These are phyloP conservation scores for Agonopterix heracliana DNA, from an alignment of 2,888 invertebrate genomes.

Conservation along the genomic window DNA sequence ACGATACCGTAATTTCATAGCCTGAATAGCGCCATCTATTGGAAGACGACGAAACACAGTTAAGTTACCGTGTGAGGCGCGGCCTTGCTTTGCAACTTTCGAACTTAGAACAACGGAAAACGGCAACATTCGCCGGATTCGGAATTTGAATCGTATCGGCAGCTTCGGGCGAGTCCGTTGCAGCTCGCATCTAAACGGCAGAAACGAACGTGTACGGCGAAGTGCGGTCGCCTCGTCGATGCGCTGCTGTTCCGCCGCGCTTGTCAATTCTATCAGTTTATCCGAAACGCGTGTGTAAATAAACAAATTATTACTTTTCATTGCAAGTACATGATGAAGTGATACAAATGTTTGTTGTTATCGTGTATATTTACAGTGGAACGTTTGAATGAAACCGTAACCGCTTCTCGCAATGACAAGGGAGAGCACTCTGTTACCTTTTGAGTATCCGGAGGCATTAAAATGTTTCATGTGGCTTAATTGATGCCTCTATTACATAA, in stretches of 20 bases:
- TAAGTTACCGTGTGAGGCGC: constrained; percentile 32
- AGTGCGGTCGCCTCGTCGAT: constrained; percentile 76
- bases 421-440: constrained; percentile 72
- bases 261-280: constrained; percentile 64
- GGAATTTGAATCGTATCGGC: constrained; percentile 58
- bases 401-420: constrained; percentile 75
- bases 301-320: constrained; percentile 70
- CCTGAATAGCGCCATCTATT: constrained; percentile 35
- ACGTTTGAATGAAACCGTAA: constrained; percentile 63
- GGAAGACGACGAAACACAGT: constrained; percentile 13
- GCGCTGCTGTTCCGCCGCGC: constrained; percentile 68
- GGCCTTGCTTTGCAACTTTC: constrained; percentile 65
- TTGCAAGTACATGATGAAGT: constrained; percentile 58
- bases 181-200: constrained; percentile 45
- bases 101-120: constrained; percentile 56
- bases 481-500: constrained; percentile 59
- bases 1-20: neutral
- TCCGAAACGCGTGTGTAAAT: constrained; percentile 72
- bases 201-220: constrained; percentile 76
- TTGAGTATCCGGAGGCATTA: constrained; percentile 73
- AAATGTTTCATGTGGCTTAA: constrained; percentile 73
- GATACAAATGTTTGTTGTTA: constrained; percentile 65
- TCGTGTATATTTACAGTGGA: constrained; percentile 61
- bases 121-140: constrained; percentile 53
- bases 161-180: constrained; percentile 17